Evolutionary conservation across 2,888 invertebrate genomes (phyloP), one percentile per base, ranked within the genome.

Genomic region (Galeopsomyia nigrocyanea): DNA sequence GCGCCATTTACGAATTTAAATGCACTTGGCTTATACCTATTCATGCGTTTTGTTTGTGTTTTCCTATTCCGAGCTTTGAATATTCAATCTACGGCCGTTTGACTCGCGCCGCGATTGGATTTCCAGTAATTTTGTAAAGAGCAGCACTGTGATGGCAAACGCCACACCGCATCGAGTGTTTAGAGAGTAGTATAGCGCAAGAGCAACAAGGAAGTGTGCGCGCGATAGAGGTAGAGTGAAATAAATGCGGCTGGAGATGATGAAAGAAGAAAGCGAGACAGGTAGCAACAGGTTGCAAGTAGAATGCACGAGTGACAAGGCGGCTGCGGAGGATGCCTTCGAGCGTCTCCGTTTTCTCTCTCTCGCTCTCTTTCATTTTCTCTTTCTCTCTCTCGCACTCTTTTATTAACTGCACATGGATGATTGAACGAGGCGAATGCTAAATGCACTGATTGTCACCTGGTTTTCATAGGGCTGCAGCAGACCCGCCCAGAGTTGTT

Each of bases 281-380:
- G 76, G 80, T 76, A 82, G 85, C 85, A 85, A 85, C 85, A 85
- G 85, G 85, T 85, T 85, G 84, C 81, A 82, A 83, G 83, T 80
- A 77, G 81, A 83, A 83, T 81, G 82, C 82, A 81, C 79, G 79
- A 80, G 81, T 83, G 81, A 83, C 83, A 83, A 83, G 78, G 77
- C 71, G 72, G 71, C 73, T 39, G 10, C 10, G n/a, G 55, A 39
- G 47, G 47, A 68, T 64, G 64, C 68, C 73, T 67, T 50, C 21
- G 16, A 73, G 73, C 65, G 73, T 71, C 77, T 76, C 72, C 39
- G 26, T 50, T 66, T 50, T 50, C 49, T 16, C 31, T 14, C 31
- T 63, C 66, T 22, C 49, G 3, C n/a, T 14, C 31, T 31, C 55
- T 61, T 51, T 62, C 57, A n/a, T 53, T 17, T 7, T 21, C 39